Evolutionary conservation across 2,113 vertebrate genomes (phyloP).

Genomic region (Onychorhynchus coronatus): DNA sequence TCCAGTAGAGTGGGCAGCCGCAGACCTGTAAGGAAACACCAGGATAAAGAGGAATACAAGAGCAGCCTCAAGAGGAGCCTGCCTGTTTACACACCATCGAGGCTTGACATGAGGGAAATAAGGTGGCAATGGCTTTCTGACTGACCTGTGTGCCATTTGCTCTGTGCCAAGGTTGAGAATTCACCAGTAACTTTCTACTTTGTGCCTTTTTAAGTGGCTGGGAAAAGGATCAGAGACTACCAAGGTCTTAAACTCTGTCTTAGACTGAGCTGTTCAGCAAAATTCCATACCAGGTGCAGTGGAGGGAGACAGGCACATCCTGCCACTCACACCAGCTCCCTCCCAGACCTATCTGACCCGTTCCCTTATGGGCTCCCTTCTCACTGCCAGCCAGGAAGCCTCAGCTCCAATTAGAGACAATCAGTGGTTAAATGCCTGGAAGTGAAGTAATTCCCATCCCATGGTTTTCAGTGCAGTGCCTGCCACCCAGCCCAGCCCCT

Average conservation of each 20-base stretch:
- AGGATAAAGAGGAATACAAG: neutral
- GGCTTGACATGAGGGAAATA: neutral
- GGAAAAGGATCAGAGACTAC: neutral
- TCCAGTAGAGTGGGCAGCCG: constrained; percentile 96
- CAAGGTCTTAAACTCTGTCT: neutral
- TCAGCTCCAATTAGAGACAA: neutral
- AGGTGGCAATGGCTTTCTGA: neutral
- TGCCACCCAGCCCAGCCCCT: neutral
- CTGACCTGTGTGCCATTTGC: neutral
- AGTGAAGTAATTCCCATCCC: neutral
- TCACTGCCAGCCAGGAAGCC: neutral
- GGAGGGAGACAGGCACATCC: neutral
- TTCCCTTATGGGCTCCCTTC: neutral
- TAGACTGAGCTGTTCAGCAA: neutral
- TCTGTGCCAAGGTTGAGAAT: neutral
- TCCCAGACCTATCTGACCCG: neutral
- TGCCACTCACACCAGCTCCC: neutral
- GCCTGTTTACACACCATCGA: neutral
- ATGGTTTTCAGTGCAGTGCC: neutral
- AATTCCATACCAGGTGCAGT: neutral
- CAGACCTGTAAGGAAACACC: constrained; percentile 80
- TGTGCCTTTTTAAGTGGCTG: neutral
- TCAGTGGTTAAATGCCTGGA: neutral
- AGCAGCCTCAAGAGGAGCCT: neutral
- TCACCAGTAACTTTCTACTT: neutral